phyloP scores from a whole-genome alignment of 2,888 invertebrate species.

The Ypsolopha sequella region DNA sequence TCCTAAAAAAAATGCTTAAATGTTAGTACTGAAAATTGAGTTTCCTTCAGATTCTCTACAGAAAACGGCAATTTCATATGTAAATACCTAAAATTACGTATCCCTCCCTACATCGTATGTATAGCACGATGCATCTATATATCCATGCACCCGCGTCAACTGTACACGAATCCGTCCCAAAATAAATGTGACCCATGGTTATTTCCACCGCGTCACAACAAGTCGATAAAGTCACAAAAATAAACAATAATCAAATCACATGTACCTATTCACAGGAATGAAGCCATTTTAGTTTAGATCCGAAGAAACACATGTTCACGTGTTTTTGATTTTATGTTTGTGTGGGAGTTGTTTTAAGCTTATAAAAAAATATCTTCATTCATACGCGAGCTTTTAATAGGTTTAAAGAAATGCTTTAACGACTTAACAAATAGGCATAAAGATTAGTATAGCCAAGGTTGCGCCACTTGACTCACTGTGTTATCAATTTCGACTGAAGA shows the following conservation, averaged over 20 bases:
- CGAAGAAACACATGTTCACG: not conserved
- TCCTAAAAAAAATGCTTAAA: no score
- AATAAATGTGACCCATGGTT: constrained; percentile 52
- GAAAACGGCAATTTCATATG: no score
- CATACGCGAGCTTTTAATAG: not conserved
- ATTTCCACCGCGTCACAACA: constrained; percentile 45
- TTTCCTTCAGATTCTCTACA: no score
- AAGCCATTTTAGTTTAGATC: no score
- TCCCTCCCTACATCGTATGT: no score
- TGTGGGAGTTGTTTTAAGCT: not conserved
- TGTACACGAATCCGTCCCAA: constrained; percentile 18
- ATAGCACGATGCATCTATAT: not conserved
- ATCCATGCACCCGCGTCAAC: not conserved
- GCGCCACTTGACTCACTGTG: not conserved
- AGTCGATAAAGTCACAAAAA: constrained; percentile 28
- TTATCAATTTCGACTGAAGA: no score
- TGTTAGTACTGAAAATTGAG: no score
- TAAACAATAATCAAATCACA: constrained; percentile 13
- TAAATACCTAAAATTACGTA: no score
- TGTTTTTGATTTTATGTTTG: not conserved
- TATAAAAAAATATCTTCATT: not conserved
- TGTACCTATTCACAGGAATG: no score
- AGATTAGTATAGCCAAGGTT: not conserved
- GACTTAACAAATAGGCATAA: not conserved
- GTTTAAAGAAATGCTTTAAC: not conserved